Conservation (phyloP, 2,113 vertebrate species). For the Colinus virginianus region DNA sequence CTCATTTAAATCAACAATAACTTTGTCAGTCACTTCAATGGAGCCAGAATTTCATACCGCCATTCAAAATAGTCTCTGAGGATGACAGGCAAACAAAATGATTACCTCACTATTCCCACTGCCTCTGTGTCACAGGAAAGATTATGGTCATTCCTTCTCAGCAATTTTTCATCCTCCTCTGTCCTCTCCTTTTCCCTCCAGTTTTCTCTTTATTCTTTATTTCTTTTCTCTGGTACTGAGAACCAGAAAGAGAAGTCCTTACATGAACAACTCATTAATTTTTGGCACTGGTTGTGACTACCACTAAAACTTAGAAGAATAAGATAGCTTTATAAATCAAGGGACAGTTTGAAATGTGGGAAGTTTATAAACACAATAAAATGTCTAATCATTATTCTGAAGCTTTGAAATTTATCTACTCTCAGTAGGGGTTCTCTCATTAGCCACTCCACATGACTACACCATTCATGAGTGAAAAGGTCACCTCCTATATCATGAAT, state of each 20-base stretch:
- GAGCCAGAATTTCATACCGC: constrained; percentile 34
- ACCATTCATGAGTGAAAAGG: constrained; percentile 60
- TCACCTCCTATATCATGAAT: constrained; percentile 67
- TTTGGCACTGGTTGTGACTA: constrained; percentile 7
- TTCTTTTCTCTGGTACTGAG: neutral
- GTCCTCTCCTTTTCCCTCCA: neutral
- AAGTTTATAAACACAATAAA: constrained; percentile 64
- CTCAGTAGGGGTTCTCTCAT: constrained; percentile 15
- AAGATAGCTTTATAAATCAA: constrained; percentile 70
- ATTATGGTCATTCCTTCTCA: constrained; percentile 39
- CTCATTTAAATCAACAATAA: constrained; percentile 36
- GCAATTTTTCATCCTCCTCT: constrained; percentile 39
- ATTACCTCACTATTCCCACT: constrained; percentile 36
- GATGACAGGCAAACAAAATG: constrained; percentile 47
- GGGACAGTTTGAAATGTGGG: constrained; percentile 45
- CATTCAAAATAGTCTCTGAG: constrained; percentile 30
- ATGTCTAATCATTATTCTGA: constrained; percentile 65
- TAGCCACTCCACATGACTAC: constrained; percentile 43
- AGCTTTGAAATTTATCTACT: constrained; percentile 26
- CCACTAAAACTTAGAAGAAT: constrained; percentile 28
- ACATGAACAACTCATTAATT: constrained; percentile 30
- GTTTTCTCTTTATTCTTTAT: constrained; percentile 10
- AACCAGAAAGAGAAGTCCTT: neutral
- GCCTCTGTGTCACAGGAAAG: constrained; percentile 51
- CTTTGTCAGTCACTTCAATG: constrained; percentile 26